Evolutionary conservation across 2,113 vertebrate species (phyloP), one percentile per base, ranked within the genome.

Genomic region (Ancistrus triradiatus): DNA sequence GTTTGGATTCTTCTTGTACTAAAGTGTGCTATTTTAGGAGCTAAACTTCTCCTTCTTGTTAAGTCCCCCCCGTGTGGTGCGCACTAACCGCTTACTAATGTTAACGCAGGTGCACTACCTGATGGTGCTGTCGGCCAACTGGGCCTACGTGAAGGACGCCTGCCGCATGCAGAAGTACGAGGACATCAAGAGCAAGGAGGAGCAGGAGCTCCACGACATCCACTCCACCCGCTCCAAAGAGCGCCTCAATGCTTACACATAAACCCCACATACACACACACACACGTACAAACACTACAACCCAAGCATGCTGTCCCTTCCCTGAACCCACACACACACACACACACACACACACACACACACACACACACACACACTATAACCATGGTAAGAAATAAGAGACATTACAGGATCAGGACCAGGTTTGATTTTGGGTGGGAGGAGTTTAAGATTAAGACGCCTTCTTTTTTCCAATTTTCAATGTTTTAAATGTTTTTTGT

Each of bases 211-310:
- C 42, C 96, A 99, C 0, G 96, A 99, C 73, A 99, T 99, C 82
- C 96, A 99, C 78, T 99, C 96, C 44, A 98, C 96, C 64, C 95
- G 95, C 85, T 98, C 96, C 81, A 98, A 98, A 92, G 95, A 99
- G 90, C 87, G 95, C 51, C 93, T 98, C 76, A 98, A 98, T 17
- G 66, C 63, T 24, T 71, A 67, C 69, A 75, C 64, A 72, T 89
- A 90, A 78, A 59, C 73, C 72, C 71, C 74, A 69, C 59, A 85
- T 86, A 74, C 88, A 90, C 85, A 85, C 46, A 68, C 9, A 66
- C 48, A 71, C 18, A 72, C 57, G 60, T 9, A 48, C 44, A 63
- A 40, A 69, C 25, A 52, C 37, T 14, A 60, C 65, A 42, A 55
- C 35, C 55, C 38, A 55, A 55, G 65, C 74, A 72, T 68, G 60